Conservation (phyloP, 2,888 invertebrate species). For the Chelonus formosanus region DNA sequence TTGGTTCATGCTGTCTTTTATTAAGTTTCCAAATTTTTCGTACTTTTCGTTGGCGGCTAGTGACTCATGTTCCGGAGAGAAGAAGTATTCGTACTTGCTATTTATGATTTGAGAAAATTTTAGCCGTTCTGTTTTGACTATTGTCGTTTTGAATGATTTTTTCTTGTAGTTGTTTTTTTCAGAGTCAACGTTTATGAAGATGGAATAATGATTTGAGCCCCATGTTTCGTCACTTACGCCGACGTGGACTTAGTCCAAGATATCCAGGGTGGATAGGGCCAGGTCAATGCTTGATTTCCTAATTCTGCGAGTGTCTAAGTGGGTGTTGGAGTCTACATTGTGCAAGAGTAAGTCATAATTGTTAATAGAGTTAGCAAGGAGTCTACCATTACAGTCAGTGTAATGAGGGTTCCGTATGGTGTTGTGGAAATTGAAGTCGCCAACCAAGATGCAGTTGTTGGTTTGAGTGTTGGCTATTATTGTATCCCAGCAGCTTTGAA, state of each 20-base stretch:
- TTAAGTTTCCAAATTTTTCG: background rate
- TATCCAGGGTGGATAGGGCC: background rate
- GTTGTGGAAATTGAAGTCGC: constrained; percentile 32
- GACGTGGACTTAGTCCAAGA: background rate
- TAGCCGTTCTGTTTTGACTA: constrained; percentile 6
- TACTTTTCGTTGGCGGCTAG: background rate
- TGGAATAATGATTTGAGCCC: constrained; percentile 8
- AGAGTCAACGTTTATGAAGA: background rate
- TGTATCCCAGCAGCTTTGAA: constrained; percentile 9
- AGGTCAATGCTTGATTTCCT: constrained; percentile 9
- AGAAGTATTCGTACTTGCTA: background rate
- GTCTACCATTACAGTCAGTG: constrained; percentile 24
- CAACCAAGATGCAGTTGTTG: background rate
- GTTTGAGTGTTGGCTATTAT: background rate
- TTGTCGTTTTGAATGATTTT: background rate
- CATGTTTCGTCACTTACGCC: background rate
- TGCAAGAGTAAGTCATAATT: constrained; percentile 24
- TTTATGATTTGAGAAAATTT: too few relatives aligned
- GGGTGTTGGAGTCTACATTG: constrained; percentile 23
- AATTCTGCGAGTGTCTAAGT: too few relatives aligned
- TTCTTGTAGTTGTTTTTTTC: constrained; percentile 3
- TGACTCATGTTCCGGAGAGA: background rate
- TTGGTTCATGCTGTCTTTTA: background rate
- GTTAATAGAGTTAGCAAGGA: constrained; percentile 16
- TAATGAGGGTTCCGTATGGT: constrained; percentile 24